Evolutionary conservation across 2,113 vertebrate genomes (phyloP).

Genomic region (Pseudorectes ferrugineus): DNA sequence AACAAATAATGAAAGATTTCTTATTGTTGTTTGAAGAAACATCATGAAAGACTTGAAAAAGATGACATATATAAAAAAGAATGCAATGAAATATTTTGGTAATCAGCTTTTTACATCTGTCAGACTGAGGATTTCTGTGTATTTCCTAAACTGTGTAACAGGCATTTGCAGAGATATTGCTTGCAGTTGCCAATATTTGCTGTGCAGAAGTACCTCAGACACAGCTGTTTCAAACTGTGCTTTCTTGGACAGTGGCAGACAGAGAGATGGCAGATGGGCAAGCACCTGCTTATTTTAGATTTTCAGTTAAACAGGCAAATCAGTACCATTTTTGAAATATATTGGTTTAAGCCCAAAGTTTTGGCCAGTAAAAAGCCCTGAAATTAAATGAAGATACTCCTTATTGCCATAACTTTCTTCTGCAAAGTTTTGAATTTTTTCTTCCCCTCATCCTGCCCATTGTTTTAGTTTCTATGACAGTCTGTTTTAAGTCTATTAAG

Average conservation of each 20-base stretch:
- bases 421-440: background rate
- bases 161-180: background rate
- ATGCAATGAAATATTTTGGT: background rate
- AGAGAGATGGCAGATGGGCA: background rate
- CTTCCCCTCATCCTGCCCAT: rapidly evolving
- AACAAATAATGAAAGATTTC: background rate
- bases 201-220: background rate
- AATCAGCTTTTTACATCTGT: background rate
- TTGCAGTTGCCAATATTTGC: background rate
- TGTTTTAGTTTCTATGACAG: background rate
- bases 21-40: background rate
- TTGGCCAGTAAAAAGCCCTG: background rate
- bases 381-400: background rate
- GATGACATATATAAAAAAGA: background rate
- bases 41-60: background rate
- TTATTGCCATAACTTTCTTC: background rate
- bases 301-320: background rate
- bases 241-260: background rate
- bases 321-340: background rate
- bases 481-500: background rate
- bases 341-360: background rate
- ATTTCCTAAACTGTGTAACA: background rate
- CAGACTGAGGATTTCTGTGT: background rate
- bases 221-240: background rate
- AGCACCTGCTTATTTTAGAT: slow-evolving; percentile 1